Evolutionary conservation across 2,888 invertebrate species (phyloP).

Genomic region (Heliconius ismenius): DNA sequence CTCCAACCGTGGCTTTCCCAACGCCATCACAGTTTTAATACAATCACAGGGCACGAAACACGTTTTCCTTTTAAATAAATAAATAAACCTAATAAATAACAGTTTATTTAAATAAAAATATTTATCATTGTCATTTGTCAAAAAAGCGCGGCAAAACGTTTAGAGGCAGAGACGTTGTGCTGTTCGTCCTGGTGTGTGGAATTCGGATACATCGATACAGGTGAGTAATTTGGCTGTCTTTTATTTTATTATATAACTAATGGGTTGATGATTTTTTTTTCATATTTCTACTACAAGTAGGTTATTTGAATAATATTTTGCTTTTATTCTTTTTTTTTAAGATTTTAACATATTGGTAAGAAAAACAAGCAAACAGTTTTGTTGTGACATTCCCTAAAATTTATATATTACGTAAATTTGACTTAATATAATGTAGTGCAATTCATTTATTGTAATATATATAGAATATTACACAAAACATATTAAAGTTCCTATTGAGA

Average conservation of each 20-base stretch:
- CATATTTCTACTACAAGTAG: neutral
- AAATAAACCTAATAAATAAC: constrained; percentile 8
- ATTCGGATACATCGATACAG: constrained; percentile 50
- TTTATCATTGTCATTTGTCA: constrained; percentile 44
- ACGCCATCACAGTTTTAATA: constrained; percentile 59
- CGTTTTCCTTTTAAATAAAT: constrained; percentile 46
- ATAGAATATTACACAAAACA: neutral
- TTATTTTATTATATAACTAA: constrained; percentile 18
- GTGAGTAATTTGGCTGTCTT: constrained; percentile 44
- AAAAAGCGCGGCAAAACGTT: constrained; percentile 47
- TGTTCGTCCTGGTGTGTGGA: constrained; percentile 44
- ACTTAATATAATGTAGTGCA: neutral
- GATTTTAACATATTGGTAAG: neutral
- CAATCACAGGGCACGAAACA: constrained; percentile 58
- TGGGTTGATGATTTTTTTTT: neutral
- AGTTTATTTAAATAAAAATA: neutral
- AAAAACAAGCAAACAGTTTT: neutral
- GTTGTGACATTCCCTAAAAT: neutral
- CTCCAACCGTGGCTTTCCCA: constrained; percentile 60
- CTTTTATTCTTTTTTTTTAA: neutral
- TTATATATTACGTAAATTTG: neutral
- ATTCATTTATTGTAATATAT: neutral
- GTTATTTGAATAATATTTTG: neutral
- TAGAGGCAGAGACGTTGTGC: constrained; percentile 52
- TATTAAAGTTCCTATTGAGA: too few relatives aligned